phyloP scores from a whole-genome alignment of 2,113 vertebrate genomes.

The Actenoides lindsayi region DNA sequence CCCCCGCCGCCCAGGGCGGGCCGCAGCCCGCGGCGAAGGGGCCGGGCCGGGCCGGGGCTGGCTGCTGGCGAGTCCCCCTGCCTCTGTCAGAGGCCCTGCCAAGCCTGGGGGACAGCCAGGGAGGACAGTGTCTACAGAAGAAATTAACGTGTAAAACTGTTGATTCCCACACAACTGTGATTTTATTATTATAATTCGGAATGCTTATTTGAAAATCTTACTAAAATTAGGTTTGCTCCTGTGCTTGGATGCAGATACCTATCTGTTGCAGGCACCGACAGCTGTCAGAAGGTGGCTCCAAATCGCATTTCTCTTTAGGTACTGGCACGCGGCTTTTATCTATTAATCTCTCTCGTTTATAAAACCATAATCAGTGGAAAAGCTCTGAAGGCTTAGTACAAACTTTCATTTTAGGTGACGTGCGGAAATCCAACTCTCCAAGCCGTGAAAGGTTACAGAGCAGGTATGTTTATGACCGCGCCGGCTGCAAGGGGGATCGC shows the following conservation, averaged over 20 bases:
- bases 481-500: too few species aligned
- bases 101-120: rapidly evolving
- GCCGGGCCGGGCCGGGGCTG: neutral
- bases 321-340: neutral
- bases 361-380: neutral
- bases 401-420: neutral
- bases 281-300: neutral
- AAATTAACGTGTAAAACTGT: rapidly evolving
- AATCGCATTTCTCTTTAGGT: neutral
- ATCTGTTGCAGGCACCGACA: neutral
- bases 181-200: neutral
- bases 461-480: too few species aligned
- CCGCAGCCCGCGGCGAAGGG: neutral
- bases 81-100: neutral
- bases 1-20: neutral
- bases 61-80: neutral
- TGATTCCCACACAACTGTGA: rapidly evolving
- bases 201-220: neutral
- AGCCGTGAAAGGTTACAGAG: too few species aligned
- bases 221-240: neutral
- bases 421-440: too few species aligned
- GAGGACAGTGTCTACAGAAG: rapidly evolving
- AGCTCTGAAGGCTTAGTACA: neutral
- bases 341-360: neutral
- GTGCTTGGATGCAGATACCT: neutral